Evolutionary conservation across 2,888 invertebrate species (phyloP).

Genomic region (Brachypalpus laphriformis): DNA sequence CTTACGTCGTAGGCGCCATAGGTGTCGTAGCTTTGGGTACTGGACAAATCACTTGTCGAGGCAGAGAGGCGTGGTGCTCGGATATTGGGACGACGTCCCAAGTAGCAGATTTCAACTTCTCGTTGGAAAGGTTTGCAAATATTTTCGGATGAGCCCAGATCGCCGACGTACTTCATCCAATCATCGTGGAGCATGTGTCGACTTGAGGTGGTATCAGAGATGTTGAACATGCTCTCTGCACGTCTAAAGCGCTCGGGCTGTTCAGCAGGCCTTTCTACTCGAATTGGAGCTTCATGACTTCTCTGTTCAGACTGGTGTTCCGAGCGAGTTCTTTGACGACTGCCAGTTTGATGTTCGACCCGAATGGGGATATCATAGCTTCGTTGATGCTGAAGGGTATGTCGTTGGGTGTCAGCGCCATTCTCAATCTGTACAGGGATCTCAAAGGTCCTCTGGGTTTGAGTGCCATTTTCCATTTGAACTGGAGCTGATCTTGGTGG

Average conservation of each 20-base stretch:
- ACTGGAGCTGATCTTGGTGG: conserved; percentile 64
- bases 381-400: conserved; percentile 29
- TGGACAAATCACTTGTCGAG: conserved; percentile 79
- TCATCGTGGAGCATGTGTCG: conserved; percentile 81
- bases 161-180: conserved; percentile 83
- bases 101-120: conserved; percentile 81
- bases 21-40: conserved; percentile 77
- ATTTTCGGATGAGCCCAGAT: conserved; percentile 82
- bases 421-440: conserved; percentile 59
- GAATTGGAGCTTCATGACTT: conserved; percentile 41
- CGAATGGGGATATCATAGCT: conserved; percentile 57
- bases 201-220: conserved; percentile 72
- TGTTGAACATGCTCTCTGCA: conserved; percentile 80
- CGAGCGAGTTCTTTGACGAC: conserved; percentile 35
- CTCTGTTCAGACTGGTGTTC: conserved; percentile 74
- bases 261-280: conserved; percentile 2
- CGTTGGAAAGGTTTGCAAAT: conserved; percentile 81
- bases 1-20: conserved; percentile 79
- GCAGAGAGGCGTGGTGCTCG: conserved; percentile 80
- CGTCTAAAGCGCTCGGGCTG: conserved; percentile 76
- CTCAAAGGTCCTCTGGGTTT: conserved; percentile 61
- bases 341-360: neutral
- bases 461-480: conserved; percentile 15
- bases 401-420: neutral
- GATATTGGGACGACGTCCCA: conserved; percentile 77